phyloP scores from a whole-genome alignment of 2,113 vertebrate genomes.

The Panthera tigris region DNA sequence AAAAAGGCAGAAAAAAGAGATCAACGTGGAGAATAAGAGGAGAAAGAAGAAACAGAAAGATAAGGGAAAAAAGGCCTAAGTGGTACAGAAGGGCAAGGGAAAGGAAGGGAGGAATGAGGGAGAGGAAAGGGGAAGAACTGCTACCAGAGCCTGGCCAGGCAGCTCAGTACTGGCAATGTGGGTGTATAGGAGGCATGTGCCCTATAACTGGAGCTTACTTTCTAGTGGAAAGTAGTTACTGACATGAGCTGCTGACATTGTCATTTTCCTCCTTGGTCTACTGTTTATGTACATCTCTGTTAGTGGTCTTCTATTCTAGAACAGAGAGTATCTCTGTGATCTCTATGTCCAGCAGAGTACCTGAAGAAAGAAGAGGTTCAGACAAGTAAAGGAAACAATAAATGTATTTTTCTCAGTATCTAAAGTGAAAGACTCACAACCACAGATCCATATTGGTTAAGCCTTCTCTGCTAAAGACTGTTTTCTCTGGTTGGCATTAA shows the following conservation, averaged over 20 bases:
- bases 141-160: background rate
- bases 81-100: background rate
- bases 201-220: background rate
- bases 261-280: background rate
- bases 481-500: background rate
- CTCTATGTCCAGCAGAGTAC: background rate
- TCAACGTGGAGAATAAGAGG: background rate
- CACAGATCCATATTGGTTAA: background rate
- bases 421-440: background rate
- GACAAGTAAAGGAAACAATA: background rate
- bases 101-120: too few relatives aligned
- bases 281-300: background rate
- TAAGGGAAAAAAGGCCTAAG: background rate
- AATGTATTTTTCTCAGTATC: background rate
- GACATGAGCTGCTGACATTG: background rate
- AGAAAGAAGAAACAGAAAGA: background rate
- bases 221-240: background rate
- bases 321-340: background rate
- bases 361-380: background rate
- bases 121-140: background rate
- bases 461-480: background rate
- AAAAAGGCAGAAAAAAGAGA: background rate
- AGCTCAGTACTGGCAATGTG: too few relatives aligned
- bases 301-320: background rate
- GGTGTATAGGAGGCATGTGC: accelerated